Conservation (phyloP, 2,888 invertebrate genomes). For the Arge pagana region DNA sequence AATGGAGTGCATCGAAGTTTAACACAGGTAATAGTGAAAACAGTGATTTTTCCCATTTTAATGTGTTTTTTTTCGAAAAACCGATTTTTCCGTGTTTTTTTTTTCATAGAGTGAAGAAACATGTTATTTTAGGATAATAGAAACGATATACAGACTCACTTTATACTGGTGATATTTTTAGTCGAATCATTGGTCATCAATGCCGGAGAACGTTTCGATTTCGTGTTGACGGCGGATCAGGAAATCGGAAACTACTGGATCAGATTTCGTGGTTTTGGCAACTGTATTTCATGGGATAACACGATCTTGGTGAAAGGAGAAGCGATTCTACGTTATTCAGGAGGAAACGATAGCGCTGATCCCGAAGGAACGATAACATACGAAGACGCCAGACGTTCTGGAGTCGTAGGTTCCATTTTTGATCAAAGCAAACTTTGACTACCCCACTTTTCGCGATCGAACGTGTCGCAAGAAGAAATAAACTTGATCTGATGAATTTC, state of each 20-base stretch:
- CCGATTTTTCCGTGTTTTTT: conserved; percentile 1
- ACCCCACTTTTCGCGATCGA: too few relatives aligned
- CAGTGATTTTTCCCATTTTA: too few relatives aligned
- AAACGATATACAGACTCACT: neutral
- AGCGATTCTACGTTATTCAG: conserved; percentile 36
- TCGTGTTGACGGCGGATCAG: conserved; percentile 54
- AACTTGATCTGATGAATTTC: neutral
- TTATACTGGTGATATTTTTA: too few relatives aligned
- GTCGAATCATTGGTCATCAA: conserved; percentile 54
- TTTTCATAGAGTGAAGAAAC: neutral
- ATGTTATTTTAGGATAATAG: neutral
- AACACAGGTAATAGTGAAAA: too few relatives aligned
- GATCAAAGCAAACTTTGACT: neutral
- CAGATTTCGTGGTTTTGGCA: conserved; percentile 54
- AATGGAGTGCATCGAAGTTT: too few relatives aligned
- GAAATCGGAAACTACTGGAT: conserved; percentile 57
- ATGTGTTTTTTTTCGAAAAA: neutral
- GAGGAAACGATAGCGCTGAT: conserved; percentile 13
- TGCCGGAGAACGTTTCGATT: conserved; percentile 61
- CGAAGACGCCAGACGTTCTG: conserved; percentile 38
- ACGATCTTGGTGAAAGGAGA: conserved; percentile 26
- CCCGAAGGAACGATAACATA: conserved; percentile 33
- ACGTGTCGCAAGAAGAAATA: neutral
- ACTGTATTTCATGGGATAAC: conserved; percentile 25
- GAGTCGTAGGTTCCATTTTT: conserved; percentile 38